Evolutionary conservation across 2,797 vertebrate species (phyloP).

Genomic region (Myotis planiceps): DNA sequence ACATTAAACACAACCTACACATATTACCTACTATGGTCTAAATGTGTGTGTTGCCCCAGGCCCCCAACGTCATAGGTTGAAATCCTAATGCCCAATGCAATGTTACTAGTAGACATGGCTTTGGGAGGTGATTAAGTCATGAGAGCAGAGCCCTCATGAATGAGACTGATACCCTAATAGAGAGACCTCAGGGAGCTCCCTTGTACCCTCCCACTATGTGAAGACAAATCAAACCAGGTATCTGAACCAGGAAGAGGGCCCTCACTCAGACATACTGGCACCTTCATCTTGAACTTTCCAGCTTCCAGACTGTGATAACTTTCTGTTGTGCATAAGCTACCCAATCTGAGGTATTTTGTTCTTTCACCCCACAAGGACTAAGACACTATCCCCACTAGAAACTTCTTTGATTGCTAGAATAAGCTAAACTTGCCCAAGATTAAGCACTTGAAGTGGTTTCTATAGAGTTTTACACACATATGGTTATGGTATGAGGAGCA

Average conservation of each 20-base stretch:
- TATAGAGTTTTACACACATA: neutral
- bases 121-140: neutral
- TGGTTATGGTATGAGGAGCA: neutral
- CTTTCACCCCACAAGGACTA: neutral
- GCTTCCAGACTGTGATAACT: neutral
- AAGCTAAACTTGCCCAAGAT: neutral
- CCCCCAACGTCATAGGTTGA: neutral
- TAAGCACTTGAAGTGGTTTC: neutral
- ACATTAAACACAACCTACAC: neutral
- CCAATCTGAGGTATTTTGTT: neutral
- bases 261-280: neutral
- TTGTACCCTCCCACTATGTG: neutral
- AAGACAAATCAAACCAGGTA: neutral
- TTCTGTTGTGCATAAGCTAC: neutral
- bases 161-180: neutral
- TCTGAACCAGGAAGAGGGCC: neutral
- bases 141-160: neutral
- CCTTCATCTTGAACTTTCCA: neutral
- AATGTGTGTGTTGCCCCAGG: neutral
- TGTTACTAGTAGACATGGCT: neutral
- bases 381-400: neutral
- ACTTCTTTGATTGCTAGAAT: neutral
- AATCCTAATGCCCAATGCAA: neutral
- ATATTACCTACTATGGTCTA: neutral
- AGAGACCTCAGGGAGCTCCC: neutral